These are phyloP conservation scores for Caerostris extrusa DNA, from an alignment of 1,140 invertebrate genomes.

Conservation along the genomic window DNA sequence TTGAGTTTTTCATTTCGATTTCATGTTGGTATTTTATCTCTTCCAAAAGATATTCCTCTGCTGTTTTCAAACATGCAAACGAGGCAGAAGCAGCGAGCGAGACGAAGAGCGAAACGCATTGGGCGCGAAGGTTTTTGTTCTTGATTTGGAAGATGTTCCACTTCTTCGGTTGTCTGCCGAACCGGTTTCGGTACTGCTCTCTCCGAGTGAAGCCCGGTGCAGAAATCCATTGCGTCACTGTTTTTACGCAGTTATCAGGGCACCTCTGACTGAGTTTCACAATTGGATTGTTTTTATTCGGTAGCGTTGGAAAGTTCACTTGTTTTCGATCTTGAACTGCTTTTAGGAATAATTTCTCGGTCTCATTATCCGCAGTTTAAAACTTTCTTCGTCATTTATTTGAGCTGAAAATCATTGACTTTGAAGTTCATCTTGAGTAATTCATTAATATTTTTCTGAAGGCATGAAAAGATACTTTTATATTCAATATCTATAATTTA, in stretches of 20 bases:
- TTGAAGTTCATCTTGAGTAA: too few relatives aligned
- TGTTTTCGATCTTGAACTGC: too few relatives aligned
- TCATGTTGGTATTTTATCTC: not conserved
- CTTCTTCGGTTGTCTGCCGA: conserved; percentile 1
- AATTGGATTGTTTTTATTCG: conserved; percentile 1
- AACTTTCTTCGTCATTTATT: too few relatives aligned
- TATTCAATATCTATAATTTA: too few relatives aligned
- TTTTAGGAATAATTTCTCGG: too few relatives aligned
- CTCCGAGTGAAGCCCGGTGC: not conserved
- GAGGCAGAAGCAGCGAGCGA: not conserved
- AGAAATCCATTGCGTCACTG: not conserved
- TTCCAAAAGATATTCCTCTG: not conserved
- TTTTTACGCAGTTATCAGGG: conserved; percentile 13
- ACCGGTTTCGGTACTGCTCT: conserved; percentile 58
- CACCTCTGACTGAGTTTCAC: not conserved
- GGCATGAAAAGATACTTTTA: too few relatives aligned
- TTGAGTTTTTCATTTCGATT: too few relatives aligned
- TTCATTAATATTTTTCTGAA: too few relatives aligned
- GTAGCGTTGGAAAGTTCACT: not conserved
- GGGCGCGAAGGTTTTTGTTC: not conserved
- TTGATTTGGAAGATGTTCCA: conserved; percentile 46
- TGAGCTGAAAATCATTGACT: too few relatives aligned
- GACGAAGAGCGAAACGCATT: not conserved
- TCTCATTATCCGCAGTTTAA: too few relatives aligned
- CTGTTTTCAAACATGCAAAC: not conserved